A percentile compares a stretch with the other conserved stretches of the same genome.
Conservation (phyloP, 2,113 vertebrate genomes). For the Scolopax mira region DNA sequence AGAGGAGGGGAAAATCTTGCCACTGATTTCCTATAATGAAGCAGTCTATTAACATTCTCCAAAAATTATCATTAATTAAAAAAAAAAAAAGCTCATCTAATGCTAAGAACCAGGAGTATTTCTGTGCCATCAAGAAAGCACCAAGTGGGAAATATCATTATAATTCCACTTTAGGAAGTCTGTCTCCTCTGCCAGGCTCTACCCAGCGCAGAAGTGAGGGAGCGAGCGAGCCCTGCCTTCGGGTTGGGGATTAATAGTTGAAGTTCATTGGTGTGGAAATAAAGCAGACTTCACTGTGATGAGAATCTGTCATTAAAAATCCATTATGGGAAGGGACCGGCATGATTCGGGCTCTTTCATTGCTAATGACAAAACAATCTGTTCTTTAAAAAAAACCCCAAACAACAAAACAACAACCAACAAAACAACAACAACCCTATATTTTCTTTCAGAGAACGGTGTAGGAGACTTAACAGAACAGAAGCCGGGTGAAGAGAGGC, state of each 20-base stretch:
- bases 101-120: background rate
- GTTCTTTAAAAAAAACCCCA: constrained; percentile 44
- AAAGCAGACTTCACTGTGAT: constrained; percentile 32
- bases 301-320: constrained; percentile 65
- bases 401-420: background rate
- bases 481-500: background rate
- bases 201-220: background rate
- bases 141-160: background rate
- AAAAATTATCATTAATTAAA: constrained; percentile 31
- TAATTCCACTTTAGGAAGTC: background rate
- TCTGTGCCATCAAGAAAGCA: background rate
- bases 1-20: constrained; percentile 4
- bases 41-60: constrained; percentile 29
- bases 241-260: constrained; percentile 31
- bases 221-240: background rate
- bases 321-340: constrained; percentile 28
- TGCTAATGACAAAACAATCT: constrained; percentile 65
- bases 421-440: background rate
- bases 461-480: constrained; percentile 18
- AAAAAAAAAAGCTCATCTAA: background rate
- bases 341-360: constrained; percentile 28
- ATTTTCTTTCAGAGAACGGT: constrained; percentile 8
- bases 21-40: constrained; percentile 32
- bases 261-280: constrained; percentile 51
- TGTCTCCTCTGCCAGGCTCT: background rate